Conservation (phyloP, 2,888 invertebrate genomes). For the Eustalomyia histrio region DNA sequence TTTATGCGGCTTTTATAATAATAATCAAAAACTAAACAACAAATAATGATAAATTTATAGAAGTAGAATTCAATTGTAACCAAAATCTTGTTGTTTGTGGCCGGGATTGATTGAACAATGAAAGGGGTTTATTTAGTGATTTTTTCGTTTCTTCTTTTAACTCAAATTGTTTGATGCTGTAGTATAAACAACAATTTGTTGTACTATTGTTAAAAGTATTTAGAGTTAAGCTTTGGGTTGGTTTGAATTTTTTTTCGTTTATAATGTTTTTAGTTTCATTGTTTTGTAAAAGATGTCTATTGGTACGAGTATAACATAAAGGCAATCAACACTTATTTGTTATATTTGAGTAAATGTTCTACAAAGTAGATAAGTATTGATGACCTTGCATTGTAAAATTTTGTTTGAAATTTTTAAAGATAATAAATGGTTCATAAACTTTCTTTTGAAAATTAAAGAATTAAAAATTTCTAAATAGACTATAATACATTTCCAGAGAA, state of each 20-base stretch:
- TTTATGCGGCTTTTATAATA: slow-evolving; percentile 8
- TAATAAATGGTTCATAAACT: slow-evolving; percentile 8
- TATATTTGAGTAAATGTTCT: background rate
- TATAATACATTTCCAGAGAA: too few species aligned
- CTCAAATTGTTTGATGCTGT: slow-evolving; percentile 29
- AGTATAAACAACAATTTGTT: slow-evolving; percentile 43
- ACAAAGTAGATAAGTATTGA: slow-evolving; percentile 32
- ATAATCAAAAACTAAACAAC: background rate
- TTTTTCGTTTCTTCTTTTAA: background rate
- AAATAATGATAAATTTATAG: slow-evolving; percentile 45
- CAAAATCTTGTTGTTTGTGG: slow-evolving; percentile 14
- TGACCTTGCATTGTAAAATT: slow-evolving; percentile 53
- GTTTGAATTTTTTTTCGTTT: background rate
- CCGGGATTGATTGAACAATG: slow-evolving; percentile 25
- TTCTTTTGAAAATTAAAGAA: background rate
- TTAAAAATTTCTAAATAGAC: background rate
- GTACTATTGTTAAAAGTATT: slow-evolving; percentile 34
- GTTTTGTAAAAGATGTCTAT: background rate
- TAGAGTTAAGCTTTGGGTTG: background rate
- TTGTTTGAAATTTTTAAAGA: background rate
- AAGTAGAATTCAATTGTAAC: background rate
- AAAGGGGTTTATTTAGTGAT: background rate
- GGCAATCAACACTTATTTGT: slow-evolving; percentile 61
- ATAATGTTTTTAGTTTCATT: background rate
- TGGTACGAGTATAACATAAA: slow-evolving; percentile 22